A percentile compares a stretch with the other conserved stretches of the same genome.
Evolutionary conservation across 2,888 invertebrate genomes (phyloP).

Genomic region (Aleiodes testaceus): DNA sequence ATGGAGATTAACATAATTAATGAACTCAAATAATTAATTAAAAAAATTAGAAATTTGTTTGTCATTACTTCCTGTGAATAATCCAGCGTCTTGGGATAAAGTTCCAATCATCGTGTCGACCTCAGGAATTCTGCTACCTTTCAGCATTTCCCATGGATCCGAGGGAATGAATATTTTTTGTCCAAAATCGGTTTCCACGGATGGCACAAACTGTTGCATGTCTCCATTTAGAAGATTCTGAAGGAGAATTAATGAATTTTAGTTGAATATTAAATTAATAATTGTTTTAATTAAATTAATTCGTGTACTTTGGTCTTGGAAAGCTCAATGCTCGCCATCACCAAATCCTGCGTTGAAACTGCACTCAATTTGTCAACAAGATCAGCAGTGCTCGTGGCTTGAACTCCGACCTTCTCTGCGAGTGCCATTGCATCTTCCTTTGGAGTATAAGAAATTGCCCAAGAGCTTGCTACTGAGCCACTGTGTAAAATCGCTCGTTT

Average conservation of each 20-base stretch:
- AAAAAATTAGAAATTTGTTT: no score
- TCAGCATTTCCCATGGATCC: conserved; percentile 66
- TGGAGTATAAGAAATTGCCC: conserved; percentile 59
- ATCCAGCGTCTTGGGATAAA: conserved; percentile 57
- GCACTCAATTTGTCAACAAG: conserved; percentile 61
- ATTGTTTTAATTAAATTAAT: conserved; percentile 20
- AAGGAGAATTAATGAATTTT: neutral
- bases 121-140: conserved; percentile 62
- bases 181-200: conserved; percentile 62
- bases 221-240: conserved; percentile 61
- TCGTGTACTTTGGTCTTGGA: conserved; percentile 55
- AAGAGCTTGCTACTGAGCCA: conserved; percentile 60
- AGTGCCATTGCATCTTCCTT: conserved; percentile 63
- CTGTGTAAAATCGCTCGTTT: conserved; percentile 63
- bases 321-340: conserved; percentile 55
- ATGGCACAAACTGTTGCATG: conserved; percentile 58
- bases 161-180: conserved; percentile 63
- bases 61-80: conserved; percentile 56
- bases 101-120: conserved; percentile 64
- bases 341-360: conserved; percentile 57
- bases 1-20: no score
- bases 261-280: conserved; percentile 6
- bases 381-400: conserved; percentile 61
- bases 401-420: conserved; percentile 64
- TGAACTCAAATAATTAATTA: no score